Evolutionary conservation across 1,140 invertebrate genomes (phyloP).

Genomic region (Drosophila bipectinata): DNA sequence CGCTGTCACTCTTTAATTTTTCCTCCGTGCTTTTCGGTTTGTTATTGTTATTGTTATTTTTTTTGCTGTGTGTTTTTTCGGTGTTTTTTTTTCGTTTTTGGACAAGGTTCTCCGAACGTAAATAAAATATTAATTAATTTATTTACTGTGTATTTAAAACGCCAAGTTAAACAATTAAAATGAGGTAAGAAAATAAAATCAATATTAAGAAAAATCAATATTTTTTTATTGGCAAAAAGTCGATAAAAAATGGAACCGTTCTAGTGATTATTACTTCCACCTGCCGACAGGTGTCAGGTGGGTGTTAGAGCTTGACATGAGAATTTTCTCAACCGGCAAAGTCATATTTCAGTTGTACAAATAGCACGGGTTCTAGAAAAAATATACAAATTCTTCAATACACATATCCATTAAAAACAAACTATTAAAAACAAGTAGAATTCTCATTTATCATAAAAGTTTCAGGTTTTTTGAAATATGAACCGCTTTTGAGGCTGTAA

Average conservation of each 20-base stretch:
- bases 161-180: conserved; percentile 10
- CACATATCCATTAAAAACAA: not conserved
- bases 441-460: not conserved
- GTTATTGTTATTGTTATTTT: conserved; percentile 1
- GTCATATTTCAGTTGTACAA: conserved; percentile 14
- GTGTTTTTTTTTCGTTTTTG: not conserved
- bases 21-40: not conserved
- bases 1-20: not conserved
- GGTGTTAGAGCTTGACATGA: not conserved
- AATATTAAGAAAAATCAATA: not conserved
- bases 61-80: not conserved
- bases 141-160: not conserved
- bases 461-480: not conserved
- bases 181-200: conserved; percentile 30
- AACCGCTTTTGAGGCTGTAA: not conserved
- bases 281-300: not conserved
- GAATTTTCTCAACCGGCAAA: not conserved
- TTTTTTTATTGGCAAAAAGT: not conserved
- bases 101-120: conserved; percentile 19
- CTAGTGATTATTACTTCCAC: conserved; percentile 3
- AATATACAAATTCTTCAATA: too few species aligned
- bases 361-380: not conserved
- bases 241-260: not conserved
- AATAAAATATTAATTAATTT: not conserved
- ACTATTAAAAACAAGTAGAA: not conserved